Evolutionary conservation across 2,888 invertebrate species (phyloP).

Genomic region (Tipula confusa): DNA sequence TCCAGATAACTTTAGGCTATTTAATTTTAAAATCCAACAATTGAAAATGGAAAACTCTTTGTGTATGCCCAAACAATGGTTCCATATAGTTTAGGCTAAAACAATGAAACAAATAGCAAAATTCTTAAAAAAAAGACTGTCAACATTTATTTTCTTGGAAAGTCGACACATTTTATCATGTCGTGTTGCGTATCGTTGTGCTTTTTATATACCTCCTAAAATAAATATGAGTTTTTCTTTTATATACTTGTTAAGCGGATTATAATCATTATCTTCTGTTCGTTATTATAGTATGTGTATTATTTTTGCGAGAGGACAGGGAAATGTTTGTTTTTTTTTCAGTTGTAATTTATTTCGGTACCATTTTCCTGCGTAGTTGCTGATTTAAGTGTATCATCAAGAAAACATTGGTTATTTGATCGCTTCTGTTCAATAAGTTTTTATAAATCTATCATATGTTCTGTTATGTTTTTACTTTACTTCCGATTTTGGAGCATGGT

Average conservation of each 20-base stretch:
- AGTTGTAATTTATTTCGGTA: too few relatives aligned
- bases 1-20: too few relatives aligned
- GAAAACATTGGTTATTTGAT: too few relatives aligned
- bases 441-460: too few relatives aligned
- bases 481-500: too few relatives aligned
- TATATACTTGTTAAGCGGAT: not conserved
- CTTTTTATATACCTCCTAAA: not conserved
- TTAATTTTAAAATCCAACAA: too few relatives aligned
- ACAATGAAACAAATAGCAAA: not conserved
- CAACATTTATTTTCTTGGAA: constrained; percentile 12
- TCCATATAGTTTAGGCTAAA: not conserved
- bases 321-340: not conserved
- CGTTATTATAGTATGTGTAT: not conserved
- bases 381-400: too few relatives aligned
- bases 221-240: not conserved
- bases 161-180: not conserved
- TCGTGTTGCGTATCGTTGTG: not conserved
- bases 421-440: too few relatives aligned
- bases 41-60: too few relatives aligned
- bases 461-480: too few relatives aligned
- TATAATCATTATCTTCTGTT: not conserved
- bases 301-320: not conserved
- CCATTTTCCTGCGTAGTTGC: too few relatives aligned
- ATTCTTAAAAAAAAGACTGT: not conserved
- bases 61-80: not conserved